Base-by-base conservation (phyloP, 2,113 vertebrate genomes). In the Limanda limanda region DNA sequence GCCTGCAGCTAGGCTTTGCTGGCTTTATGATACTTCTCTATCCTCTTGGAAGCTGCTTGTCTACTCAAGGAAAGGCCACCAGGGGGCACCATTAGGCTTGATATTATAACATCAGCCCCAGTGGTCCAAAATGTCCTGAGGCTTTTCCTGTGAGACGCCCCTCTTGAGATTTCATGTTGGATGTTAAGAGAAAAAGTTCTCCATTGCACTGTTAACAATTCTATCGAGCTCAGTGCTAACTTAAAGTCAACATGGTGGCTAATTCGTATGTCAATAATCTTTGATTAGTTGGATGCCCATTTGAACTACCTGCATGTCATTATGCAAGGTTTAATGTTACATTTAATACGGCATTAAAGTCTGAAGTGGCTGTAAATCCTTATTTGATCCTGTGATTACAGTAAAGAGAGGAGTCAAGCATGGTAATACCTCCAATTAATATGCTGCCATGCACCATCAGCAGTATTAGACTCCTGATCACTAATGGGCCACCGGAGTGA, bases 21-120 rank as follows among this genome's bases (percentile, higher is more conserved):
- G 1, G 2, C 45, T 37, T 31, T 3, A 18, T 55, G 35, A 1
- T 51, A 3, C 12, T 24, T 45, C 21, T 67, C 5, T 17, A 20
- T 52, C 9, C 21, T 57, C 59, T 23, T 59, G 23, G 14, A 18
- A 11, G 21, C 8, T 42, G 6, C 21, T 23, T 69, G 68, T 24
- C 24, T 6, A 1, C 3, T 12, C 78, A 35, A 20, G 47, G 7
- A 65, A 1, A 18, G n/a, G 9, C 68, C 90, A 90, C 82, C 69
- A 87, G 90, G 71, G 74, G 89, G 81, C 73, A 2, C 65, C 61
- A 13, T 67, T 24, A 8, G 20, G 25, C 58, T 70, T 51, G n/a
- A 6, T 35, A 61, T 76, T 20, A 15, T 17, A 54, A n/a, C 12
- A 52, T 72, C 25, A 47, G 55, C 18, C 23, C 20, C 9, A 18